phyloP scores from a whole-genome alignment of 2,797 vertebrate species.

The Melanotaenia nigrans region DNA sequence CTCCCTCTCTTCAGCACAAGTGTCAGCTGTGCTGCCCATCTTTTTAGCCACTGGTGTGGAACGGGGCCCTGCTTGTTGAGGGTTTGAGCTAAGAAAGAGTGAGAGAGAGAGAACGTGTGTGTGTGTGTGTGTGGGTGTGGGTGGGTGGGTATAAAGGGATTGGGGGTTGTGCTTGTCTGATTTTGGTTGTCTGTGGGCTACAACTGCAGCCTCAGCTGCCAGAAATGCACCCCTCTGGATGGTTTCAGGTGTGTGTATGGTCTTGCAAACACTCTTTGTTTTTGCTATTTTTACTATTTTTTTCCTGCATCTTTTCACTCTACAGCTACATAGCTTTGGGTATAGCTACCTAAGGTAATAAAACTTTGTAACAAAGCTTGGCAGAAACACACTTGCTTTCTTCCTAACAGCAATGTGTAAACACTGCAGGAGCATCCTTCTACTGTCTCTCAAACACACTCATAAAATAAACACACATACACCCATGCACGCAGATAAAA shows the following conservation, averaged over 20 bases:
- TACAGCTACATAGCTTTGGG: conserved; percentile 19
- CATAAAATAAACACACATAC: conserved; percentile 14
- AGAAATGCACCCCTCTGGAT: conserved; percentile 46
- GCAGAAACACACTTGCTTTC: conserved; percentile 21
- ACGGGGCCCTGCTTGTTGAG: conserved; percentile 60
- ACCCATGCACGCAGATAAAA: conserved; percentile 13
- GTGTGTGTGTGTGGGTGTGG: conserved; percentile 19
- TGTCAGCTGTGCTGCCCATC: conserved; percentile 77
- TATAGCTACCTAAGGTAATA: conserved; percentile 42
- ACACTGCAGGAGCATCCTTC: conserved; percentile 21
- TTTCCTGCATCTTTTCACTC: background rate
- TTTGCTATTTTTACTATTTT: conserved; percentile 5
- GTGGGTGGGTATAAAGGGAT: conserved; percentile 15
- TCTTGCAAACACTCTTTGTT: conserved; percentile 32
- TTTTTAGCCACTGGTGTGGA: conserved; percentile 77
- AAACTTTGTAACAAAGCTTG: conserved; percentile 40
- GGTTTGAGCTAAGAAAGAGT: conserved; percentile 50
- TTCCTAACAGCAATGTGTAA: conserved; percentile 33
- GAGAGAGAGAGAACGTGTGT: conserved; percentile 22
- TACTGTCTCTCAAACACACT: conserved; percentile 22
- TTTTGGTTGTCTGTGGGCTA: conserved; percentile 21
- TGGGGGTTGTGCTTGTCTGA: conserved; percentile 19
- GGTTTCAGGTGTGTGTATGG: conserved; percentile 59
- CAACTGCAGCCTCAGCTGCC: conserved; percentile 50
- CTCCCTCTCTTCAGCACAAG: conserved; percentile 68